A percentile compares a stretch with the other conserved stretches of the same genome.
These are phyloP conservation scores for Phasia obesa DNA, from an alignment of 2,888 invertebrate species.

Conservation along the genomic window DNA sequence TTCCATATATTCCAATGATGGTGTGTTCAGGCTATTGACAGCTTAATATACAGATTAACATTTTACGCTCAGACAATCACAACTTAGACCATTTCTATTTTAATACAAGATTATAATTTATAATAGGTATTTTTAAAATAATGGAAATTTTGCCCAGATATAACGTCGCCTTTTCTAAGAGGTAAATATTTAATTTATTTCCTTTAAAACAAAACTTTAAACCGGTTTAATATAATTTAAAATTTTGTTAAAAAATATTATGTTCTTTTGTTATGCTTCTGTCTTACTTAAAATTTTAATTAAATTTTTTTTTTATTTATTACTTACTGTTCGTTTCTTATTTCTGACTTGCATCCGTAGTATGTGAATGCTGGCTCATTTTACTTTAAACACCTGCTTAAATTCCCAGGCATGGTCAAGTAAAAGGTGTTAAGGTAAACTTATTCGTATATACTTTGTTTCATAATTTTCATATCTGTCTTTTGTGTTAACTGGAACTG, in stretches of 20 bases:
- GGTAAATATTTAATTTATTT: no score
- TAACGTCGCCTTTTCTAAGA: no score
- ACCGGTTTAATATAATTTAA: not conserved
- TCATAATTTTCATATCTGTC: not conserved
- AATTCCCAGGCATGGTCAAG: constrained; percentile 60
- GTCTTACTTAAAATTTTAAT: not conserved
- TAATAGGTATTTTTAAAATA: no score
- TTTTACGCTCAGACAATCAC: no score
- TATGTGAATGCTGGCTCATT: not conserved
- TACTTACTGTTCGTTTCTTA: not conserved
- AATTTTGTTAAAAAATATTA: not conserved
- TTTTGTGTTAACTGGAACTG: not conserved
- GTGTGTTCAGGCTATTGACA: no score
- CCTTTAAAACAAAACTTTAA: not conserved
- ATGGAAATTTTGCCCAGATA: no score
- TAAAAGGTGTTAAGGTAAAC: constrained; percentile 55
- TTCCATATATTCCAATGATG: no score
- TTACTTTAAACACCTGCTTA: constrained; percentile 49
- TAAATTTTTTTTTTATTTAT: constrained; percentile 22
- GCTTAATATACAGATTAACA: no score
- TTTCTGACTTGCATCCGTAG: not conserved
- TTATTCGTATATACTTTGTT: constrained; percentile 11
- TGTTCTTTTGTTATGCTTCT: not conserved
- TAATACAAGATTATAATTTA: no score
- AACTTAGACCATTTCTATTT: no score